A percentile compares a stretch with the other conserved stretches of the same genome.
Evolutionary conservation across 2,797 vertebrate genomes (phyloP).

Genomic region (Anabas testudineus): DNA sequence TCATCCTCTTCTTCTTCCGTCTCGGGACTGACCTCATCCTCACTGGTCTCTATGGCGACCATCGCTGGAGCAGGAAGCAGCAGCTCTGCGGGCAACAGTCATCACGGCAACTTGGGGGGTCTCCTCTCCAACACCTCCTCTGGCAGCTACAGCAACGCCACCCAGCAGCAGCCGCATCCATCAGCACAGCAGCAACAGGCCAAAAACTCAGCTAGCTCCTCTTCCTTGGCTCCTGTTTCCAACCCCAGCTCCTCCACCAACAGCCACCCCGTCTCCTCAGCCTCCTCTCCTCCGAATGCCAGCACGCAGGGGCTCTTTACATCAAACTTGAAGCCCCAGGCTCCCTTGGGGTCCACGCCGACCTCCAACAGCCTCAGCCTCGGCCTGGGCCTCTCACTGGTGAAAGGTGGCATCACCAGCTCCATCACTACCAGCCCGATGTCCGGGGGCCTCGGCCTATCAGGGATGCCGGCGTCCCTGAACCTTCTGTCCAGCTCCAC

Average conservation of each 20-base stretch:
- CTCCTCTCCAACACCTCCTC: slow-evolving; percentile 75
- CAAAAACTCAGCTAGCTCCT: slow-evolving; percentile 68
- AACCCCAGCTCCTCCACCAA: slow-evolving; percentile 60
- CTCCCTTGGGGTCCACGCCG: slow-evolving; percentile 44
- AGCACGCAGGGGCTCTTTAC: slow-evolving; percentile 67
- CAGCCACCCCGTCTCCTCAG: slow-evolving; percentile 63
- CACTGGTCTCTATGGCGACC: slow-evolving; percentile 78
- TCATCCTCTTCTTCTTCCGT: slow-evolving; percentile 79
- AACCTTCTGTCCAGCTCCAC: slow-evolving; percentile 81
- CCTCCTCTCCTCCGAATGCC: slow-evolving; percentile 72
- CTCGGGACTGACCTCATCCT: slow-evolving; percentile 79
- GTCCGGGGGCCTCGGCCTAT: slow-evolving; percentile 72
- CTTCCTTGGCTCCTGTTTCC: slow-evolving; percentile 47
- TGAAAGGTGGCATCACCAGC: slow-evolving; percentile 61
- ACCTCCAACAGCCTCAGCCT: slow-evolving; percentile 79
- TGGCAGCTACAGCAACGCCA: slow-evolving; percentile 85
- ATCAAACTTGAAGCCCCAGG: slow-evolving; percentile 65
- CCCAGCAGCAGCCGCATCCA: slow-evolving; percentile 77
- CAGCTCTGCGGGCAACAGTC: slow-evolving; percentile 63
- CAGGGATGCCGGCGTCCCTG: slow-evolving; percentile 83
- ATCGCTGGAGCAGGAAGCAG: slow-evolving; percentile 60
- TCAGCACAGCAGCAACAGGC: slow-evolving; percentile 69
- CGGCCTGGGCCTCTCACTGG: slow-evolving; percentile 72
- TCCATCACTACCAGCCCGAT: slow-evolving; percentile 66
- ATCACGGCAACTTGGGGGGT: slow-evolving; percentile 66